These are phyloP conservation scores for Diaphora mendica DNA, from an alignment of 2,888 invertebrate species.

Conservation along the genomic window DNA sequence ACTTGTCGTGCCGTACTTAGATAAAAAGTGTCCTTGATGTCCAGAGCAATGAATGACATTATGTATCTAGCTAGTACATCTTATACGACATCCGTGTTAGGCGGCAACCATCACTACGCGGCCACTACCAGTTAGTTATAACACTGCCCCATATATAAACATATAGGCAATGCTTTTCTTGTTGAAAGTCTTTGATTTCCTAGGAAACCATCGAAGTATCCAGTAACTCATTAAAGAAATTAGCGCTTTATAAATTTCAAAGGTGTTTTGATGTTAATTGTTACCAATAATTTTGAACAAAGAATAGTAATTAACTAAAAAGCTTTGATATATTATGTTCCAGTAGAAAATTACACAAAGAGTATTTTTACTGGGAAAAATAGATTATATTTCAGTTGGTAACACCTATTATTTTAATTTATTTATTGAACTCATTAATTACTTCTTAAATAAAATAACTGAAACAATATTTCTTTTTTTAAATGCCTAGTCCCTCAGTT, in stretches of 20 bases:
- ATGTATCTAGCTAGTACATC: constrained; percentile 59
- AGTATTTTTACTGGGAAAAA: background rate
- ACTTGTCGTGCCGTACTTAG: constrained; percentile 60
- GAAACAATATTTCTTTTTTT: background rate
- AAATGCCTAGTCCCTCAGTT: background rate
- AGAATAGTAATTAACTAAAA: constrained; percentile 1
- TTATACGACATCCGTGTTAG: constrained; percentile 69
- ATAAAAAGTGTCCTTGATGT: constrained; percentile 85
- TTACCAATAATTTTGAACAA: constrained; percentile 5
- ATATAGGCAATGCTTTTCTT: constrained; percentile 10
- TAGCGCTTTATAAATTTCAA: constrained; percentile 4
- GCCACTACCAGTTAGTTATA: constrained; percentile 22
- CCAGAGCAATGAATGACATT: constrained; percentile 72
- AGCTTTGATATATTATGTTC: background rate
- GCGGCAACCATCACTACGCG: constrained; percentile 31
- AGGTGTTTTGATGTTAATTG: constrained; percentile 12
- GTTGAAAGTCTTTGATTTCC: constrained; percentile 5
- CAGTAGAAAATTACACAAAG: background rate
- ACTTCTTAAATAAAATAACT: background rate
- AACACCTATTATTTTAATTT: background rate
- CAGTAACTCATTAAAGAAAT: background rate
- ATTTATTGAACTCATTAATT: background rate
- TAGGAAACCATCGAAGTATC: constrained; percentile 8
- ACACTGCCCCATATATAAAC: constrained; percentile 24
- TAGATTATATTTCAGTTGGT: background rate